Conservation (phyloP, 1,140 invertebrate species). For the Drosophila pandora region DNA sequence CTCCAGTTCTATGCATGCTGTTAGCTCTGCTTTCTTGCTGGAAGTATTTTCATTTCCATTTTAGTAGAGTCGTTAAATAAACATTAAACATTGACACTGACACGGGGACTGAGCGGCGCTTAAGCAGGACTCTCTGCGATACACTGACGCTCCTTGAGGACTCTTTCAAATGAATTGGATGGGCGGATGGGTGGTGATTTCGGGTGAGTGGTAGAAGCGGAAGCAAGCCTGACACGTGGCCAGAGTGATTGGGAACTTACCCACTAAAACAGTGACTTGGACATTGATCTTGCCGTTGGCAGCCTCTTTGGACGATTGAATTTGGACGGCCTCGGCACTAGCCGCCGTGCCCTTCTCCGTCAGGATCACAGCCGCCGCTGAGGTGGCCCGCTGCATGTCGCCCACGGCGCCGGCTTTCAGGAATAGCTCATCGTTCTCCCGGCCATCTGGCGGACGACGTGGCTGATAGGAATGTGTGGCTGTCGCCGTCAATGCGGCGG, state of each 20-base stretch:
- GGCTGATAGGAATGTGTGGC: slow-evolving; percentile 75
- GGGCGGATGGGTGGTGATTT: slow-evolving; percentile 12
- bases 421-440: slow-evolving; percentile 87
- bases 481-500: slow-evolving; percentile 82
- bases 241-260: slow-evolving; percentile 71
- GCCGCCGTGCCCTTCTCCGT: slow-evolving; percentile 83
- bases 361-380: slow-evolving; percentile 73
- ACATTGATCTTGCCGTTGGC: slow-evolving; percentile 94
- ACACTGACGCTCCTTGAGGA: slow-evolving; percentile 32
- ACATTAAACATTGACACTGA: slow-evolving; percentile 77
- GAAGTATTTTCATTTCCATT: slow-evolving; percentile 55
- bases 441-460: slow-evolving; percentile 88
- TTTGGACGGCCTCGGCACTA: slow-evolving; percentile 84
- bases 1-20: slow-evolving; percentile 15
- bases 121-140: slow-evolving; percentile 43
- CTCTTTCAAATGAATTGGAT: neutral
- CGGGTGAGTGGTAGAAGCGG: slow-evolving; percentile 2
- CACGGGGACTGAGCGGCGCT: slow-evolving; percentile 56
- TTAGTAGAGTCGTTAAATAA: slow-evolving; percentile 74
- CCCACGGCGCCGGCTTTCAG: slow-evolving; percentile 48
- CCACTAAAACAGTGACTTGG: slow-evolving; percentile 91
- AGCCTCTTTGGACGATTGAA: slow-evolving; percentile 88
- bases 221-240: slow-evolving; percentile 23
- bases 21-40: slow-evolving; percentile 30
- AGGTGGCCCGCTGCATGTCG: slow-evolving; percentile 69